Conservation (phyloP, 64 coral and sea anemone species). For the Porites lutea region DNA sequence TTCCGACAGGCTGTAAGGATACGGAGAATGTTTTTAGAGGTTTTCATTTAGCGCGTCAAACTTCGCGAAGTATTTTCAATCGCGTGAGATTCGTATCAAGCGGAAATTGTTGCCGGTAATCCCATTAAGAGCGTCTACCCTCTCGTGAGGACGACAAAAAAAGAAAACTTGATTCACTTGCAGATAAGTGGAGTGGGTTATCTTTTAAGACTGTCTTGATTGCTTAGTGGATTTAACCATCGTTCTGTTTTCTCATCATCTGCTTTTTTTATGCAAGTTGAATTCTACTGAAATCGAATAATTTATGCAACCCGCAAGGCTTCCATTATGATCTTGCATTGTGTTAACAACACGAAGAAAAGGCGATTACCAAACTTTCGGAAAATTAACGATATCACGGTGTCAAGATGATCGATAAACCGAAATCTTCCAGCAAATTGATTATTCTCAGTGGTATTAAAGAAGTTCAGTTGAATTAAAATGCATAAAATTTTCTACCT, state of each 20-base stretch:
- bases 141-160: neutral
- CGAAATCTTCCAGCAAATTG: neutral
- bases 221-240: neutral
- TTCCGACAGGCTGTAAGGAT: neutral
- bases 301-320: too few relatives aligned
- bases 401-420: neutral
- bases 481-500: too few relatives aligned
- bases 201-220: neutral
- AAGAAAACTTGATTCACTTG: neutral
- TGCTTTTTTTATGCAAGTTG: too few relatives aligned
- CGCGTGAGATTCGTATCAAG: constrained; percentile 43
- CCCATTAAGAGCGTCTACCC: constrained; percentile 34
- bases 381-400: neutral
- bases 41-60: neutral
- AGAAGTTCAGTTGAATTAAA: neutral
- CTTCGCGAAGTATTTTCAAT: neutral
- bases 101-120: constrained; percentile 22
- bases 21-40: neutral
- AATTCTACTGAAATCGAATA: neutral
- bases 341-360: neutral
- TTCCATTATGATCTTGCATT: too few relatives aligned
- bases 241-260: neutral
- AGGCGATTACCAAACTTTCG: neutral
- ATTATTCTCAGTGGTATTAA: neutral
- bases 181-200: neutral